phyloP scores from a whole-genome alignment of 1,140 invertebrate species.

The Melanaphis sacchari region DNA sequence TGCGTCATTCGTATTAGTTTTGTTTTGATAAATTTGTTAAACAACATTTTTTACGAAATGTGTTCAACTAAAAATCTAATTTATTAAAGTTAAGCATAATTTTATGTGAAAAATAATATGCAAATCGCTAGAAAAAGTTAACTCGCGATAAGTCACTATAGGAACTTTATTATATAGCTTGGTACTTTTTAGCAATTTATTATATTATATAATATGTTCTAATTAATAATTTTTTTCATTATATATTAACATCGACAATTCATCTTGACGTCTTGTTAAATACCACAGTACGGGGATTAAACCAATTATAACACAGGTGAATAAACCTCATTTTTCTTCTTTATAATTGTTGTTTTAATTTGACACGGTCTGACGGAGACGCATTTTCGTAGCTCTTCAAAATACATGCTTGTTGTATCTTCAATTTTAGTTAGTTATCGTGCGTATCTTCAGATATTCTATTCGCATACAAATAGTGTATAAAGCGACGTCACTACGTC shows the following conservation, averaged over 20 bases:
- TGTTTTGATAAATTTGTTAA: neutral
- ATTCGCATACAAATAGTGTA: neutral
- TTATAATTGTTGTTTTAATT: constrained; percentile 57
- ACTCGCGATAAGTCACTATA: neutral
- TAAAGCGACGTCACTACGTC: neutral
- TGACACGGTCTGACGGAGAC: constrained; percentile 45
- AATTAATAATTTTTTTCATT: neutral
- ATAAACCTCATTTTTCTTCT: constrained; percentile 45
- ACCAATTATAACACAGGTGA: constrained; percentile 57
- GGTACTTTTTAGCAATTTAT: neutral
- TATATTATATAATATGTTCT: neutral
- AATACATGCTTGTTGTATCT: constrained; percentile 28
- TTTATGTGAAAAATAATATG: neutral
- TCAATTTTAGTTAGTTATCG: neutral
- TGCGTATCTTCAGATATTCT: neutral
- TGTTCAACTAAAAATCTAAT: neutral
- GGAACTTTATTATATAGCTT: neutral
- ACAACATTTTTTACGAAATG: neutral
- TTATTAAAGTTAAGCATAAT: neutral
- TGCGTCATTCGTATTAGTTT: neutral
- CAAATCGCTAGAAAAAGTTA: neutral
- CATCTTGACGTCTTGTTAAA: constrained; percentile 27
- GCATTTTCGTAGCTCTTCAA: constrained; percentile 29
- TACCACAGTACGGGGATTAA: constrained; percentile 27
- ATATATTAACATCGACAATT: neutral